Evolutionary conservation across 2,797 vertebrate species (phyloP), one percentile per base, ranked within the genome.

Genomic region (Lycodopsis pacificus): DNA sequence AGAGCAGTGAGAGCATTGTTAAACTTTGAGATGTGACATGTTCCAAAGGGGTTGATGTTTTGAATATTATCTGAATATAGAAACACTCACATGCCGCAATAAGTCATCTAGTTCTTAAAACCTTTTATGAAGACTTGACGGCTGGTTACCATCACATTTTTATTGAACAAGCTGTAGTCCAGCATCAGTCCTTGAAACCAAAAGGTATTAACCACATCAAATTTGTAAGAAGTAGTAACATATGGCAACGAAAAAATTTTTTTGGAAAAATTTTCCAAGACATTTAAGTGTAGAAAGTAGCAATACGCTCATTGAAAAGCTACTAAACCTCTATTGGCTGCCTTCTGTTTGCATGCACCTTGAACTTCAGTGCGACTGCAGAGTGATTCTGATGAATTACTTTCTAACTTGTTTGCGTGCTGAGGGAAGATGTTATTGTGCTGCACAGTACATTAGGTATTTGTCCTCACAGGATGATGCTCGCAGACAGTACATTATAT

Each of bases 331-430:
- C 66, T 73, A 70, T 67, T 83, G 56, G 59, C 71, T 82, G 49
- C 40, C 30, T 84, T 72, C 84, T 72, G 54, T 76, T 81, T 34
- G 5, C 65, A 73, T 62, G 80, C 65, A 51, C 77, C 70, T 12
- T 13, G 73, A 66, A 72, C 76, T 62, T 85, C 71, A 64, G 76
- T 56, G 65, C 32, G 32, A 64, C 88, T 85, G 85, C 82, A 64
- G 70, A 79, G 54, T 76, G 87, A 91, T 91, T 90, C 91, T 90
- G 93, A 93, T 89, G 72, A 93, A 94, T 88, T 30, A 79, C 88
- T 88, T 92, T 84, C 92, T 91, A 92, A 91, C 74, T 81, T 88
- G 74, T 88, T 84, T 87, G 65, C 84, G 80, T 81, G 90, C 85
- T 80, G 82, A 82, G 86, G 80, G 83, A 73, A 80, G 82, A 87